phyloP scores from a whole-genome alignment of 2,888 invertebrate species.

The Acronicta leporina region DNA sequence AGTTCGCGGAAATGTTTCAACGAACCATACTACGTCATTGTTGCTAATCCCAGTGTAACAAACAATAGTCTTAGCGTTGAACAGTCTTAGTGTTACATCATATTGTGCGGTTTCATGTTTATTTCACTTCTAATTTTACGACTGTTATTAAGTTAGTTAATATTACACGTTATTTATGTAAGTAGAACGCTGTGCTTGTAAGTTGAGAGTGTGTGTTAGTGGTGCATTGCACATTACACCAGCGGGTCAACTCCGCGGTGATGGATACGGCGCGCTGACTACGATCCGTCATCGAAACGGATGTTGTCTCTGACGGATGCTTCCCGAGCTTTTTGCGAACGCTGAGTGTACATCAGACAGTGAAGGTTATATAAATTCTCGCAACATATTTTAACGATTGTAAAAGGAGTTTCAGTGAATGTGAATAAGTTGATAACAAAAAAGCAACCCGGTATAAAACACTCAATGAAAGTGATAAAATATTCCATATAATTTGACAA shows the following conservation, averaged over 20 bases:
- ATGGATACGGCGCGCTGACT: constrained; percentile 63
- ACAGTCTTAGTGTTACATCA: constrained; percentile 41
- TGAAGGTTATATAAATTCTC: constrained; percentile 57
- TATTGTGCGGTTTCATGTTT: constrained; percentile 44
- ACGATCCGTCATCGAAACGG: constrained; percentile 65
- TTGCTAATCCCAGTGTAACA: constrained; percentile 58
- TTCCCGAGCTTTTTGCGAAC: constrained; percentile 60
- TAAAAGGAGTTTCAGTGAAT: constrained; percentile 16
- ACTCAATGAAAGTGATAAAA: constrained; percentile 2
- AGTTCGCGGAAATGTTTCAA: constrained; percentile 48
- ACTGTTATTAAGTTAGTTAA: constrained; percentile 18
- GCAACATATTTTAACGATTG: constrained; percentile 21
- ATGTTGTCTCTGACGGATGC: constrained; percentile 60
- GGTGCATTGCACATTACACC: constrained; percentile 19
- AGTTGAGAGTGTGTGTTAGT: constrained; percentile 29
- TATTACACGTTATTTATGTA: constrained; percentile 6
- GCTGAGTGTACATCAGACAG: constrained; percentile 59
- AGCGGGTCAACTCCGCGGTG: constrained; percentile 51
- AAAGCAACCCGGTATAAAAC: constrained; percentile 3
- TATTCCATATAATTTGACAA: constrained; percentile 24
- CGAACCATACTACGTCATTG: constrained; percentile 40
- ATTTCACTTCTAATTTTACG: constrained; percentile 41
- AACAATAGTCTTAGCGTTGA: constrained; percentile 46
- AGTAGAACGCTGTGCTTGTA: constrained; percentile 13
- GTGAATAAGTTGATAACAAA: constrained; percentile 1